Conservation (phyloP, 2,888 invertebrate genomes). For the Boloria euphrosyne region DNA sequence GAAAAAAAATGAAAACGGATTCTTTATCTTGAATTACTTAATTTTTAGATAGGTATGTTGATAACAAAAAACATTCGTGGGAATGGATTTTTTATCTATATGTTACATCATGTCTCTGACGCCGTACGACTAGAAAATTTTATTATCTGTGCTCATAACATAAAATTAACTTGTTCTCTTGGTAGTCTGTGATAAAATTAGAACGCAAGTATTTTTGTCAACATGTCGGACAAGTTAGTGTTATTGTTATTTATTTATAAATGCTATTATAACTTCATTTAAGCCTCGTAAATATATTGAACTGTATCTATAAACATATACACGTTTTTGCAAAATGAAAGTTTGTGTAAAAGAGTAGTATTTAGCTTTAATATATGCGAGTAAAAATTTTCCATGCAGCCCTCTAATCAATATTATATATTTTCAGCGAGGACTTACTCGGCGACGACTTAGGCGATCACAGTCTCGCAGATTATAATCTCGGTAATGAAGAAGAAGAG, state of each 20-base stretch:
- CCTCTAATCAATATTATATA: slow-evolving; percentile 28
- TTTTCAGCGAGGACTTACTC: slow-evolving; percentile 75
- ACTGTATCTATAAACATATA: background rate
- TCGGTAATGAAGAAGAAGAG: slow-evolving; percentile 78
- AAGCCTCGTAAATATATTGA: slow-evolving; percentile 1
- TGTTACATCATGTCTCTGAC: too few relatives aligned
- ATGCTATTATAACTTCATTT: slow-evolving; percentile 28
- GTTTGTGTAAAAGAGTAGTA: background rate
- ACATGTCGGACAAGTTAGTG: slow-evolving; percentile 80
- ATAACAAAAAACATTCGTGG: too few relatives aligned
- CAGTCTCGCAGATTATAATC: slow-evolving; percentile 76
- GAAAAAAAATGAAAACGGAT: too few relatives aligned
- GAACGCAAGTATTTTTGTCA: slow-evolving; percentile 52
- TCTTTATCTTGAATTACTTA: too few relatives aligned
- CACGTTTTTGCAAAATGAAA: background rate
- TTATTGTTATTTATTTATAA: slow-evolving; percentile 33
- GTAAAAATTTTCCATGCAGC: slow-evolving; percentile 6
- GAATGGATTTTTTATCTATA: too few relatives aligned
- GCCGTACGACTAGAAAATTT: too few relatives aligned
- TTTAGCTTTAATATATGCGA: background rate
- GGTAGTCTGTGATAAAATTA: too few relatives aligned
- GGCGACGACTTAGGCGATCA: slow-evolving; percentile 78
- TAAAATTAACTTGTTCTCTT: too few relatives aligned
- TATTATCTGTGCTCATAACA: slow-evolving; percentile 14
- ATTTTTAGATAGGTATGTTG: too few relatives aligned